Base-by-base conservation (phyloP, 2,113 vertebrate genomes). In the Kryptolebias marmoratus region DNA sequence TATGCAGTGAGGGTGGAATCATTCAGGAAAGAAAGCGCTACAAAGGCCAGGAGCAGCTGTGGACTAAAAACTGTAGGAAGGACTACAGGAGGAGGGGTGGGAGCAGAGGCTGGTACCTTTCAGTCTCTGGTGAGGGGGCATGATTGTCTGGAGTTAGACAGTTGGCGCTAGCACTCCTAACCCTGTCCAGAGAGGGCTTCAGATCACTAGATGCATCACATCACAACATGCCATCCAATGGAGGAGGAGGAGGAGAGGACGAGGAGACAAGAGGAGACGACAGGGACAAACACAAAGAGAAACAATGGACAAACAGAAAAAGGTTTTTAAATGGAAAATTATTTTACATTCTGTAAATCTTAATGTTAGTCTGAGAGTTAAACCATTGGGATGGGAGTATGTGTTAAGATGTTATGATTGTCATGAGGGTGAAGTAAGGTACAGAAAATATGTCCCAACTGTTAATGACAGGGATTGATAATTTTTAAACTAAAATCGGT, bases 131-230 rank as follows among this genome's bases (percentile, higher is more conserved):
- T 96, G 98, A 96, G 95, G 95, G 96, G 94, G 94, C 96, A 96
- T 96, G 96, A 96, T 95, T 94, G 93, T 96, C 96, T 97, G 97
- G 96, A 94, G 95, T 96, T 95, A 99, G 97, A 96, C 98, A 98
- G 96, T 95, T 98, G 96, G 96, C 95, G 93, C 98, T 99, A 98
- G 96, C 96, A 92, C 98, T 98, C 94, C 95, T 97, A 97, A 96
- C 95, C 95, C 97, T 98, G 95, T 96, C 96, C 97, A 98, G 96
- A 93, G 96, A 95, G 93, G 96, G 95, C 94, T 97, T 96, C 68
- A 98, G 96, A 95, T 98, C 98, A 96, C 98, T 99, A 99, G 95
- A 94, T 67, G 84, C 83, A 86, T 77, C 87, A 87, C 74, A 89
- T 95, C 95, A 96, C 94, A 95, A 96, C 95, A 98, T 96, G 89